Conservation (phyloP, 2,113 vertebrate species). For the Aldabrachelys gigantea region DNA sequence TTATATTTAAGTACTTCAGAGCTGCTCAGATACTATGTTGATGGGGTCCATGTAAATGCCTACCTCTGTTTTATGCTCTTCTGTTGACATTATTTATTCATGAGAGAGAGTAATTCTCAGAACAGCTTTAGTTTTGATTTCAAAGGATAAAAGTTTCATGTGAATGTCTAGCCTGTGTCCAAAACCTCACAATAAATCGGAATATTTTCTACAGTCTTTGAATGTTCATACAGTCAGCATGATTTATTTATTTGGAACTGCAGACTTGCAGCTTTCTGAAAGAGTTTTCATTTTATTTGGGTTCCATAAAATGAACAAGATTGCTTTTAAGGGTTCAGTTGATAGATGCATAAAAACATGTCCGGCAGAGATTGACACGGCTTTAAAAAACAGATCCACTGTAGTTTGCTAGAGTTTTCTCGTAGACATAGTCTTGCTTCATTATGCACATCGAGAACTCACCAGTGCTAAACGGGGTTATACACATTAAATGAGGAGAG, state of each 20-base stretch:
- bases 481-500: neutral
- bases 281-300: neutral
- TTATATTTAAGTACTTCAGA: neutral
- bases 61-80: neutral
- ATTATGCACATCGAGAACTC: neutral
- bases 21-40: neutral
- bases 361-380: neutral
- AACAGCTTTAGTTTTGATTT: conserved; percentile 24
- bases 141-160: conserved; percentile 40
- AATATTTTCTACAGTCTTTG: conserved; percentile 17
- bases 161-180: neutral
- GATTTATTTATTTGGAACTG: conserved; percentile 64
- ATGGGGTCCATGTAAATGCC: neutral
- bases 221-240: conserved; percentile 3
- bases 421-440: neutral
- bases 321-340: conserved; percentile 16
- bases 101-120: neutral
- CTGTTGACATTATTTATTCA: conserved; percentile 14
- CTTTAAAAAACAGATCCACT: neutral
- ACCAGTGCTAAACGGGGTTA: neutral
- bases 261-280: conserved; percentile 55
- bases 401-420: conserved; percentile 19
- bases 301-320: neutral
- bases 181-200: conserved; percentile 40
- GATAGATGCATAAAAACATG: neutral